Evolutionary conservation across 2,888 invertebrate genomes (phyloP), one percentile per base, ranked within the genome.

Genomic region (Antheraea assamensis): DNA sequence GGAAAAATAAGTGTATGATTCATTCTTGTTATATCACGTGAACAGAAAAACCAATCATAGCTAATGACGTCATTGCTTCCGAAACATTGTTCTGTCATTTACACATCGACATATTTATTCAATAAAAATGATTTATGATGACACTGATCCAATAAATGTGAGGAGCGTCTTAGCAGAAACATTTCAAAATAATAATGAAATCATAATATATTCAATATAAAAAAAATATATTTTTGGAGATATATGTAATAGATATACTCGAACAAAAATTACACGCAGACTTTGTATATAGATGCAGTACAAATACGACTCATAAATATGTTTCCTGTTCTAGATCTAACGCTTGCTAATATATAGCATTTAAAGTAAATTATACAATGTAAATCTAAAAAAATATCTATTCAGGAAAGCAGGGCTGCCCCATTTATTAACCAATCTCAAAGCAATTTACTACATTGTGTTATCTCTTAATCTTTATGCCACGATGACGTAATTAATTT

Each of bases 401-500:
- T 66, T 68, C 66, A 35, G n/a, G n/a, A 35, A 30, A 72, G 49
- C 72, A 68, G 68, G 68, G 72, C 55, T 52, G 52, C 52, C 72
- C 52, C 70, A 73, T 73, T 73, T 73, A 73, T 73, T 73, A 68
- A 70, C 73, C 73, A 64, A 66, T 30, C 49, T 70, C 70, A 73
- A 68, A 35, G 35, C 73, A 42, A 73, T 73, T 70, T 70, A 70
- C 73, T 66, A 35, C 35, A 72, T 68, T 52, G 70, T 70, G 58
- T 55, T 70, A 73, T 70, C 70, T 55, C 73, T 73, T 73, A 70
- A 70, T 73, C 72, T 72, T 70, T 70, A 68, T 27, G 73, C 35
- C 70, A 35, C 70, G 79, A 82, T 82, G 81, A 85, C 82, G 84
- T 82, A 82, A 85, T 84, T 85, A 86, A 84, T 87, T 84, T 77